Percentiles rank a stretch among this genome's conserved stretches.
Conservation (phyloP, 2,888 invertebrate species). For the Melinopterus prodromus region DNA sequence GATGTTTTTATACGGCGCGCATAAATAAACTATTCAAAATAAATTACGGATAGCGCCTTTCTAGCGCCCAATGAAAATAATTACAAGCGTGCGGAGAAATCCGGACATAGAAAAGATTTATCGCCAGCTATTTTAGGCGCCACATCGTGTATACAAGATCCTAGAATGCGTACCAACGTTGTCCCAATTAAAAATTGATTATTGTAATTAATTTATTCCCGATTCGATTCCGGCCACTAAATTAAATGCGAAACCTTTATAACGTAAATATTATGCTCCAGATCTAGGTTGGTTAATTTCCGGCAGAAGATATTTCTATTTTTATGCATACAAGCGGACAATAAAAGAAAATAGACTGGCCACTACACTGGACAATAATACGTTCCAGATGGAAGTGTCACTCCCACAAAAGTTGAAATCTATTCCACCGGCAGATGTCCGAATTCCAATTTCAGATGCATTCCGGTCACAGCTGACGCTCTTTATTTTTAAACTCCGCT, state of each 20-base stretch:
- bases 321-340: not conserved
- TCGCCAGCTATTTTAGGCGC: not conserved
- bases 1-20: not conserved
- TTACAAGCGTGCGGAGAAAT: not conserved
- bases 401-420: not conserved
- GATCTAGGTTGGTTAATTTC: too few species aligned
- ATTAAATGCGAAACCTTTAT: not conserved
- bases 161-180: not conserved
- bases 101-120: not conserved
- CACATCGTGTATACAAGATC: not conserved
- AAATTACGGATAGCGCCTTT: not conserved
- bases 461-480: not conserved
- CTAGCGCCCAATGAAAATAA: not conserved
- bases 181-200: not conserved
- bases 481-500: not conserved
- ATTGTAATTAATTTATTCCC: conserved; percentile 1
- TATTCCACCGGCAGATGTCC: not conserved
- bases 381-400: too few species aligned
- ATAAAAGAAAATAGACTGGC: not conserved
- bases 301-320: not conserved
- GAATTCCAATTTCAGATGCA: not conserved
- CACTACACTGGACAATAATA: not conserved
- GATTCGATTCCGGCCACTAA: not conserved
- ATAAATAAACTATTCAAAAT: not conserved
- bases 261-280: too few species aligned